A percentile compares a stretch with the other conserved stretches of the same genome.
Conservation (phyloP, 2,113 vertebrate species). For the Oreochromis spilurus region DNA sequence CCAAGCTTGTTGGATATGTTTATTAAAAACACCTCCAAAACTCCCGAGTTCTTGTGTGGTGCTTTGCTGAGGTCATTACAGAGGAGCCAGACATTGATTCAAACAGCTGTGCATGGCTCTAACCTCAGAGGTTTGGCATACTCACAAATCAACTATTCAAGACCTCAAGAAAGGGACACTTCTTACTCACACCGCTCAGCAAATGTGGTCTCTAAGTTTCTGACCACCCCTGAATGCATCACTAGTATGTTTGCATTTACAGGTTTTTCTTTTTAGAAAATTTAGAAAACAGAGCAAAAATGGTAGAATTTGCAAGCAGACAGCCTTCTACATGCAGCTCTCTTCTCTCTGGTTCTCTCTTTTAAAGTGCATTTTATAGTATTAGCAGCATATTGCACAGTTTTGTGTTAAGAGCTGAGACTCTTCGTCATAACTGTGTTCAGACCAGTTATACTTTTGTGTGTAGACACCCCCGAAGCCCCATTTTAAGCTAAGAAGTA, state of each 20-base stretch:
- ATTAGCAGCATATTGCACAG: neutral
- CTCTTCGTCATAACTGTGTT: neutral
- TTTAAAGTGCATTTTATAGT: neutral
- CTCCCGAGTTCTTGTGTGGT: neutral
- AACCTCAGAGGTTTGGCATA: neutral
- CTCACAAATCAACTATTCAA: neutral
- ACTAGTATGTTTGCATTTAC: neutral
- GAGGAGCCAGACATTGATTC: neutral
- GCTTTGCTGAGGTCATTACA: neutral
- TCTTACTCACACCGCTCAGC: neutral
- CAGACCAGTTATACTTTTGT: neutral
- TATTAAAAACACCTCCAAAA: neutral
- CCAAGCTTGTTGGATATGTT: neutral
- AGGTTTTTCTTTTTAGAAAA: neutral
- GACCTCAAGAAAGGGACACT: neutral
- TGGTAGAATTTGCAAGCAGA: neutral
- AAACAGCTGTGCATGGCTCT: neutral
- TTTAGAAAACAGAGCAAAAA: neutral
- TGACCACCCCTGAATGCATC: neutral
- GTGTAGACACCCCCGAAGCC: rapidly evolving
- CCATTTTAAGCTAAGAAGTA: neutral
- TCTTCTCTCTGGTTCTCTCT: rapidly evolving
- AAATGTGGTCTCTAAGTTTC: neutral
- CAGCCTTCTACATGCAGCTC: neutral
- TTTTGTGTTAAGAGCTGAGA: neutral